Evolutionary conservation across 1,140 invertebrate genomes (phyloP), one percentile per base, ranked within the genome.

Genomic region (Oedothorax gibbosus): DNA sequence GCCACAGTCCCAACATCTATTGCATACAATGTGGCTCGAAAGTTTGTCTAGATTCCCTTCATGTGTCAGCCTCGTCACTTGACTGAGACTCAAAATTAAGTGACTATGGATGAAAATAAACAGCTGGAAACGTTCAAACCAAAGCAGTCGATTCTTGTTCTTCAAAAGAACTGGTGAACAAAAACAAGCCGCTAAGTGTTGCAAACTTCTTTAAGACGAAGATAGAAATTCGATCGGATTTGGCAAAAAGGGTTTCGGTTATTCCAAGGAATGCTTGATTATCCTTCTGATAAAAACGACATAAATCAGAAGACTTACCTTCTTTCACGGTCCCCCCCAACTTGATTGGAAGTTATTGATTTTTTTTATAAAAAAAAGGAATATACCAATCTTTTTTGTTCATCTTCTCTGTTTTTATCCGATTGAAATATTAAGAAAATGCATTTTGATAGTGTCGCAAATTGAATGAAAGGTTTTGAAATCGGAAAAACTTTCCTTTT

Each of bases 281-380:
- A 62, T 62, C 57, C 57, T 62, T 62, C 18, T 18, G 57, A 12
- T 62, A 62, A 15, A 18, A 18, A 62, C 12, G 57, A 18, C 57
- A 62, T 62, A 62, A 62, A 62, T 62, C 57, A 62, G 57, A 62
- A 62, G 57, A 62, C 12, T 62, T 18, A 12, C 18, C 12, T 12
- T 18, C 12, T 62, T 62, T 12, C 12, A 15, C 57, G 57, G 57
- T 62, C 57, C 57, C 57, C 57, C 18, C 57, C 18, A 18, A 62
- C 57, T 62, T 62, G 57, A 62, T 62, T 62, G 57, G 57, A 62
- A 62, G 57, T 62, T 62, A 62, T 62, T 62, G 57, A 62, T 62
- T 62, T 62, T 62, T 62, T 35, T 35, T 35, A 2, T 35, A 35
- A 2, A 35, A 62, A 62, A 62, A 62, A 35, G 18, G 57, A 18